Conservation (phyloP, 2,797 vertebrate genomes). For the Dendrocincla fuliginosa region DNA sequence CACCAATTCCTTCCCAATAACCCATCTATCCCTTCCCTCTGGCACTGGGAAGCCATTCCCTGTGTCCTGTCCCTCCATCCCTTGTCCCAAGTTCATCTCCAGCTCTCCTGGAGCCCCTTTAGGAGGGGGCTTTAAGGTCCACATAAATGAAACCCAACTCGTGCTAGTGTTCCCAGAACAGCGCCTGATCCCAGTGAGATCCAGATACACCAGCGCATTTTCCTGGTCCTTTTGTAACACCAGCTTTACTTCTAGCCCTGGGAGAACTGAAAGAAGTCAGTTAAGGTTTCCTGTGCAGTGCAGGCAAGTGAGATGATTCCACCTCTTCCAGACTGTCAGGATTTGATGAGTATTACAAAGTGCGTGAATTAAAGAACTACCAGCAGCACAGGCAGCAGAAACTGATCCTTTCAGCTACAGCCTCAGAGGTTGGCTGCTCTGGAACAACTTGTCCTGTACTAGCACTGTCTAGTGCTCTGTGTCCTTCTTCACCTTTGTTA, state of each 20-base stretch:
- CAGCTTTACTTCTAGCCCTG: neutral
- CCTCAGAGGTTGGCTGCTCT: neutral
- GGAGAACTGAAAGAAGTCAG: neutral
- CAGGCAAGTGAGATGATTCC: neutral
- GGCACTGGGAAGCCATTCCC: neutral
- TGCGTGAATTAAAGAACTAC: neutral
- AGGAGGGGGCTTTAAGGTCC: neutral
- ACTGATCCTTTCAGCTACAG: neutral
- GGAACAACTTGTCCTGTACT: neutral
- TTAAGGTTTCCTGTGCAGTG: neutral
- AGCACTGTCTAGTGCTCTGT: neutral
- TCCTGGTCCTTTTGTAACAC: neutral
- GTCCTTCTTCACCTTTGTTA: neutral
- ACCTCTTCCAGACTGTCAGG: neutral
- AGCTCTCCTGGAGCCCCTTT: neutral
- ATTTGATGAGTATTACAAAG: neutral
- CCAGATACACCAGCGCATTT: neutral
- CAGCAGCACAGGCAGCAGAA: neutral
- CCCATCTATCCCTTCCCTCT: neutral
- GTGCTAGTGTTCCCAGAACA: neutral
- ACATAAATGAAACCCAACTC: neutral
- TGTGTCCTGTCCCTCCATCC: neutral
- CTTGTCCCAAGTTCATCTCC: neutral
- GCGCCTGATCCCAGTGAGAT: neutral
- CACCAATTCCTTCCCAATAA: neutral